These are phyloP conservation scores for Pituophis catenifer DNA, from an alignment of 2,113 vertebrate genomes.

Conservation along the genomic window DNA sequence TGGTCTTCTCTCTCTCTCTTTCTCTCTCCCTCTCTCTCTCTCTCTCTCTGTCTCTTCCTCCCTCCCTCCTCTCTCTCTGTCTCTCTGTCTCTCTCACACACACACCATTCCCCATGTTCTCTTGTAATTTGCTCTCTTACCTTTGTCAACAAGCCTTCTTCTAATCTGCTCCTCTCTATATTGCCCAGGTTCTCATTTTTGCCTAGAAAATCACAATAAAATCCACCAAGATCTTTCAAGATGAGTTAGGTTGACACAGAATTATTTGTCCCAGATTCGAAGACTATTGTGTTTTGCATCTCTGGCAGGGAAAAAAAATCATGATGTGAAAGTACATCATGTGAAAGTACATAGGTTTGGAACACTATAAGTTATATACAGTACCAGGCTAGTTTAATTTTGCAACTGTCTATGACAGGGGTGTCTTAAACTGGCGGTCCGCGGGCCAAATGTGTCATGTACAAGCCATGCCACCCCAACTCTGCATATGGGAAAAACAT, in stretches of 20 bases:
- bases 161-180: not conserved
- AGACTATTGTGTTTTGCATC: no score
- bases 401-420: not conserved
- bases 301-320: not conserved
- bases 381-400: not conserved
- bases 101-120: not conserved
- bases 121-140: not conserved
- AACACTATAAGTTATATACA: not conserved
- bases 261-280: not conserved
- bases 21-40: no score
- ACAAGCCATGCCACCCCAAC: no score
- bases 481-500: no score
- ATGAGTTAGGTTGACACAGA: not conserved
- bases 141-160: not conserved
- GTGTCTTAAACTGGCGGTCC: no score
- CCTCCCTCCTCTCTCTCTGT: no score
- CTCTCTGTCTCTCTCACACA: no score
- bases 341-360: not conserved
- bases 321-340: not conserved
- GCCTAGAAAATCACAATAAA: not conserved
- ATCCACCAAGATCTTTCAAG: not conserved
- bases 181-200: not conserved
- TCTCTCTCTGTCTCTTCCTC: no score
- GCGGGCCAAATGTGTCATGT: no score
- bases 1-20: no score